Percentiles rank a stretch among this genome's conserved stretches.
Conservation (phyloP, 2,113 vertebrate species). For the Cervus canadensis region DNA sequence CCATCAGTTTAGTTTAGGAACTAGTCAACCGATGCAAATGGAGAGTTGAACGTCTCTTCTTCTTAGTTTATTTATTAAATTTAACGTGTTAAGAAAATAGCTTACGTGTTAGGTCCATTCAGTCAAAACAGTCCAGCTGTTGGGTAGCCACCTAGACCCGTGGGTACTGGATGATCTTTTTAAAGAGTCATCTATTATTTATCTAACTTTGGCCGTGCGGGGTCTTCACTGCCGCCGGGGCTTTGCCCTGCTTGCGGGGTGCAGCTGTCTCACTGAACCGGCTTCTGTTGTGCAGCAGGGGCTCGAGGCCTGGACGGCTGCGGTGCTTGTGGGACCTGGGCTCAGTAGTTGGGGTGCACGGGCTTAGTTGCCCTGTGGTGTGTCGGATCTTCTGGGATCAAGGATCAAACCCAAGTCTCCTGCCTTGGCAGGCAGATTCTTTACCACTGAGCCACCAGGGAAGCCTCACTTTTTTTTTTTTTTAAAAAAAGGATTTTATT, state of each 20-base stretch:
- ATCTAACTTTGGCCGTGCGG: not conserved
- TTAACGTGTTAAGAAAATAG: not conserved
- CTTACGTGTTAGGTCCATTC: not conserved
- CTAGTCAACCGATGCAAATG: not conserved
- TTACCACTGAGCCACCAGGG: not conserved
- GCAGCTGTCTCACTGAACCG: not conserved
- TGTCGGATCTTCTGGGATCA: not conserved
- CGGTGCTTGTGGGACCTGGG: not conserved
- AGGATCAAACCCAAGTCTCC: not conserved
- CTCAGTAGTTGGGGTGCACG: accelerated
- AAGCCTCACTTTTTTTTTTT: not conserved
- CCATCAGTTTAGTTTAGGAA: not conserved
- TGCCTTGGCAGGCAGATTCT: not conserved
- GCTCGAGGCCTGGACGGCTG: not conserved
- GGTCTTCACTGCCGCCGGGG: not conserved
- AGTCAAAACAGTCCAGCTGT: not conserved
- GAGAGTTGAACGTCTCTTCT: not conserved
- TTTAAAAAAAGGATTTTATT: not conserved
- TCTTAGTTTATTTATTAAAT: conserved; percentile 27
- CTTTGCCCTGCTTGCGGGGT: not conserved
- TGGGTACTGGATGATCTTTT: not conserved
- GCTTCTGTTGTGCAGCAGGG: too few species aligned
- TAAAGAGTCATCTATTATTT: not conserved
- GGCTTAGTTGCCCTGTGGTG: not conserved
- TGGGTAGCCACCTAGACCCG: not conserved